These are phyloP conservation scores for Gulo gulo DNA, from an alignment of 2,113 vertebrate species.

Conservation along the genomic window DNA sequence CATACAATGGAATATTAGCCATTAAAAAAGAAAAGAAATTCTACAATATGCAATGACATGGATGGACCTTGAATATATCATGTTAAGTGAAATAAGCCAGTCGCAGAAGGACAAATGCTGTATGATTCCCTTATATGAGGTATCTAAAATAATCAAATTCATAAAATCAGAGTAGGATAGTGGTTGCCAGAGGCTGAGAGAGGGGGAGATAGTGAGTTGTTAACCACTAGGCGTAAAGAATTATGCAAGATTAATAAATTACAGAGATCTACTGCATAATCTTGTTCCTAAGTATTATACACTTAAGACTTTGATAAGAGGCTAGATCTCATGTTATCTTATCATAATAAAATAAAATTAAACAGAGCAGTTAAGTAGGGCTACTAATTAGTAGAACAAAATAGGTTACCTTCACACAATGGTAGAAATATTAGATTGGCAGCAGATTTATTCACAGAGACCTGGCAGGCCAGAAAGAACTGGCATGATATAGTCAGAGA, in stretches of 20 bases:
- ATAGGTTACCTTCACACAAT: not conserved
- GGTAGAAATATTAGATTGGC: too few relatives aligned
- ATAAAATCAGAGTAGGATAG: not conserved
- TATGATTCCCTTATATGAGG: not conserved
- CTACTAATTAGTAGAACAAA: not conserved
- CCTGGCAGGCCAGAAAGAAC: too few relatives aligned
- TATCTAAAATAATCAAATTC: not conserved
- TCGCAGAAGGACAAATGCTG: not conserved
- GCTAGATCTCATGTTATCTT: not conserved
- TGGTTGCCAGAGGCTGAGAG: not conserved
- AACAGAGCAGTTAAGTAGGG: not conserved
- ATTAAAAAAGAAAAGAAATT: not conserved
- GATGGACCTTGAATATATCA: not conserved
- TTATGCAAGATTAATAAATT: not conserved
- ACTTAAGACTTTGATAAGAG: not conserved
- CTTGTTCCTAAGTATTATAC: not conserved
- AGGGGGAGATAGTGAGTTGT: not conserved
- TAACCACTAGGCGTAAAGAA: not conserved
- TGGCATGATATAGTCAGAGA: too few relatives aligned
- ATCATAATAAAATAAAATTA: not conserved
- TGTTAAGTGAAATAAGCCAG: not conserved
- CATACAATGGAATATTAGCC: not conserved
- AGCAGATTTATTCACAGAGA: too few relatives aligned
- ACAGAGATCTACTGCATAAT: not conserved
- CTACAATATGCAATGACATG: not conserved